These are phyloP conservation scores for Ctenochaetus hawaiiensis DNA, from an alignment of 2,797 vertebrate genomes.

Conservation along the genomic window DNA sequence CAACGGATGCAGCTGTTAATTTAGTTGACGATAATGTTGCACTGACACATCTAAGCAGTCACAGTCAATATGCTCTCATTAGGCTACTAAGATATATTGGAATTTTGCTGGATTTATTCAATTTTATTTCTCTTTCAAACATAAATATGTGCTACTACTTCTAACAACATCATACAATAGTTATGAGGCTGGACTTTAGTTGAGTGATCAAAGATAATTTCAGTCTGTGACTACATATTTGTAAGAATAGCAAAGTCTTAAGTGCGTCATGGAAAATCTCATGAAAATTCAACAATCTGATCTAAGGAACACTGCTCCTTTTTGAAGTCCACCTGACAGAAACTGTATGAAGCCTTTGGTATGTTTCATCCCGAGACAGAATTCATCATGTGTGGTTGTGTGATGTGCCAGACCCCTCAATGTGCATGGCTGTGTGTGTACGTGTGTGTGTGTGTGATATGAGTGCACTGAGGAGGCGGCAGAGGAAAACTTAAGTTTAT, in stretches of 20 bases:
- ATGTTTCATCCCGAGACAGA: conserved; percentile 49
- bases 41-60: too few relatives aligned
- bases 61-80: too few relatives aligned
- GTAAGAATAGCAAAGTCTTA: conserved; percentile 36
- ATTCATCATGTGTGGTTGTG: conserved; percentile 21
- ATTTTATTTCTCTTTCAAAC: too few relatives aligned
- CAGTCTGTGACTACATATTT: conserved; percentile 1
- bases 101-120: too few relatives aligned
- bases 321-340: conserved; percentile 71
- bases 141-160: too few relatives aligned
- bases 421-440: background rate
- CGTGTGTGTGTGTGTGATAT: background rate
- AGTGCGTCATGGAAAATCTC: conserved; percentile 46
- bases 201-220: conserved; percentile 24
- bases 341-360: conserved; percentile 38
- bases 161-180: background rate
- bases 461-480: conserved; percentile 37
- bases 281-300: conserved; percentile 66
- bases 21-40: too few relatives aligned
- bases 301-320: conserved; percentile 57
- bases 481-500: conserved; percentile 53
- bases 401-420: background rate
- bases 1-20: too few relatives aligned
- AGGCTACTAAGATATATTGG: too few relatives aligned
- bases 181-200: conserved; percentile 3